phyloP scores from a whole-genome alignment of 2,113 vertebrate species.

The Ovibos moschatus region DNA sequence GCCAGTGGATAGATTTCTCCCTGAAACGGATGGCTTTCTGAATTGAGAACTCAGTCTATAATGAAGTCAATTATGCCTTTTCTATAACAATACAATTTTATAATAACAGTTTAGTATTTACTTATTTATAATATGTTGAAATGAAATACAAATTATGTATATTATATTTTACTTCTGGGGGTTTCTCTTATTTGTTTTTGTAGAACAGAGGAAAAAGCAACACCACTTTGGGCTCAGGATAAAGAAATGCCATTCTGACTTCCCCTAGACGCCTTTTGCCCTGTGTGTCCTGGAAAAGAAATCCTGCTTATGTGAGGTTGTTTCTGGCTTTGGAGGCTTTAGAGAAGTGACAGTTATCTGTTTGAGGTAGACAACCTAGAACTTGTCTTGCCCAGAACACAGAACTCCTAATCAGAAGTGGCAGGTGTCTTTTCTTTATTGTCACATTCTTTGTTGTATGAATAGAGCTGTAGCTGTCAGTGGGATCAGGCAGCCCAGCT shows the following conservation, averaged over 20 bases:
- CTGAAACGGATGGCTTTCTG: background rate
- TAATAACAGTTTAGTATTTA: background rate
- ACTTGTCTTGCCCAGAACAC: background rate
- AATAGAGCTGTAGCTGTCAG: background rate
- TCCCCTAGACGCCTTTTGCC: background rate
- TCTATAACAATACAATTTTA: background rate
- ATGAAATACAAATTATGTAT: background rate
- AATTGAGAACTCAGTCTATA: constrained; percentile 6
- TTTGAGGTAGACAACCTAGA: background rate
- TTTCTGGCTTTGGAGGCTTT: background rate
- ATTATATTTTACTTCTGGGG: background rate
- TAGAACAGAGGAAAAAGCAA: background rate
- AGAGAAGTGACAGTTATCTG: background rate
- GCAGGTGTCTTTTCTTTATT: background rate
- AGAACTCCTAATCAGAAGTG: background rate
- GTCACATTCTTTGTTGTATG: background rate
- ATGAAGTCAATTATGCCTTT: background rate
- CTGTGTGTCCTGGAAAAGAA: background rate
- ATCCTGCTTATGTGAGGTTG: background rate
- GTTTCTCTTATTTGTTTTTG: background rate
- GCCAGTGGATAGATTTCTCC: background rate
- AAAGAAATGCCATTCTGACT: background rate
- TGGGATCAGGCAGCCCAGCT: background rate
- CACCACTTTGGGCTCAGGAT: background rate
- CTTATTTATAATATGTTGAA: background rate